Percentiles rank a stretch among this genome's conserved stretches.
Evolutionary conservation across 2,888 invertebrate genomes (phyloP).

Genomic region (Entomobrya multifasciata): DNA sequence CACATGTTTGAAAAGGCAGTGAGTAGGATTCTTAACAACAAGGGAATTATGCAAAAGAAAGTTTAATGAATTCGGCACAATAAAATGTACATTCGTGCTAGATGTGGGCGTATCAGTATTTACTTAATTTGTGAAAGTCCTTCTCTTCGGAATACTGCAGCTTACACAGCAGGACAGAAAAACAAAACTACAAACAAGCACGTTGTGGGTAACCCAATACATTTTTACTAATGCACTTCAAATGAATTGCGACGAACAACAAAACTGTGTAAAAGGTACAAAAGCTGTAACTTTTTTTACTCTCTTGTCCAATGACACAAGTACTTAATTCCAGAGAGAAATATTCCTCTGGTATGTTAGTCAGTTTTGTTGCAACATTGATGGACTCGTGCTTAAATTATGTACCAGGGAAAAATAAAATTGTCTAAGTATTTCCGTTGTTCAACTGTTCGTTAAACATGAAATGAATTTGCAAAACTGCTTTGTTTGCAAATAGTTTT

Average conservation of each 20-base stretch:
- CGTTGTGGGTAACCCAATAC: background rate
- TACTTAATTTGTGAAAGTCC: background rate
- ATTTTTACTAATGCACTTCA: background rate
- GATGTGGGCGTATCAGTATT: constrained; percentile 27
- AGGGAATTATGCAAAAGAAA: background rate
- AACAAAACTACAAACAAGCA: background rate
- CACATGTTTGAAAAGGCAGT: background rate
- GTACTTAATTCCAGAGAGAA: too few species aligned
- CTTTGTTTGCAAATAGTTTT: background rate
- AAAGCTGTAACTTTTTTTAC: too few species aligned
- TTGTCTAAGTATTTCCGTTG: constrained; percentile 6
- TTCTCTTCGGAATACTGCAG: too few species aligned
- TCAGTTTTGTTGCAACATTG: background rate
- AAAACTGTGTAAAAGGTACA: too few species aligned
- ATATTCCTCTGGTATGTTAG: too few species aligned
- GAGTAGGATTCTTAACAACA: background rate
- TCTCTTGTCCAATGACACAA: too few species aligned
- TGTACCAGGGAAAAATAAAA: background rate
- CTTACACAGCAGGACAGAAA: too few species aligned
- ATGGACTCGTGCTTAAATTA: background rate
- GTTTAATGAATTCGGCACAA: constrained; percentile 7
- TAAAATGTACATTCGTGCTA: constrained; percentile 2
- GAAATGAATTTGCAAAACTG: background rate
- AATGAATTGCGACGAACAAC: background rate
- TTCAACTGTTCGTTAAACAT: background rate